A percentile compares a stretch with the other conserved stretches of the same genome.
Conservation (phyloP, 2,113 vertebrate genomes). For the Petrocephalus microphthalmus region DNA sequence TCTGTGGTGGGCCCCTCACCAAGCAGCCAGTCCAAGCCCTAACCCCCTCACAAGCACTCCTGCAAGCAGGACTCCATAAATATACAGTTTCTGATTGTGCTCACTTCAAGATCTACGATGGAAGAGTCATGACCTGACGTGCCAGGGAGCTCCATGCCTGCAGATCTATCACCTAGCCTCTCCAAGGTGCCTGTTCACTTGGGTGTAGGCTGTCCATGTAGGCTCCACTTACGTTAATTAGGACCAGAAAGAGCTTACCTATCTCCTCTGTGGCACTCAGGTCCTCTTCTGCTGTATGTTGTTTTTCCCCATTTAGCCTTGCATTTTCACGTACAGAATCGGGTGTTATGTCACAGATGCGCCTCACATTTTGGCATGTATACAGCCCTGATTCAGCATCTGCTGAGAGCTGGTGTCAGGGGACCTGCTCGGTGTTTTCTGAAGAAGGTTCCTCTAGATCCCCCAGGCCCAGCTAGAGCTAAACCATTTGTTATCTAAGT, state of each 20-base stretch:
- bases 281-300: background rate
- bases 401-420: background rate
- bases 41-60: background rate
- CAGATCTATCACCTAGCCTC: background rate
- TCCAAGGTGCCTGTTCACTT: background rate
- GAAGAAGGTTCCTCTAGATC: background rate
- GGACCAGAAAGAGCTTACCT: background rate
- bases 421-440: background rate
- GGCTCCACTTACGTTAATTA: background rate
- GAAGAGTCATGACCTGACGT: constrained; percentile 3
- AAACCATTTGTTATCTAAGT: background rate
- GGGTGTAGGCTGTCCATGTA: background rate
- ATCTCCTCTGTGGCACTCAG: background rate
- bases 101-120: background rate
- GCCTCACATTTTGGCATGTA: background rate
- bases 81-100: background rate
- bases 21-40: background rate
- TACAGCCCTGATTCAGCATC: background rate
- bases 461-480: background rate
- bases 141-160: background rate
- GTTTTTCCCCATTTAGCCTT: background rate
- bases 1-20: background rate
- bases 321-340: background rate
- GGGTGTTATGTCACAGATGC: background rate
- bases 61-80: background rate